These are phyloP conservation scores for Panthera uncia DNA, from an alignment of 2,113 vertebrate species.

Conservation along the genomic window DNA sequence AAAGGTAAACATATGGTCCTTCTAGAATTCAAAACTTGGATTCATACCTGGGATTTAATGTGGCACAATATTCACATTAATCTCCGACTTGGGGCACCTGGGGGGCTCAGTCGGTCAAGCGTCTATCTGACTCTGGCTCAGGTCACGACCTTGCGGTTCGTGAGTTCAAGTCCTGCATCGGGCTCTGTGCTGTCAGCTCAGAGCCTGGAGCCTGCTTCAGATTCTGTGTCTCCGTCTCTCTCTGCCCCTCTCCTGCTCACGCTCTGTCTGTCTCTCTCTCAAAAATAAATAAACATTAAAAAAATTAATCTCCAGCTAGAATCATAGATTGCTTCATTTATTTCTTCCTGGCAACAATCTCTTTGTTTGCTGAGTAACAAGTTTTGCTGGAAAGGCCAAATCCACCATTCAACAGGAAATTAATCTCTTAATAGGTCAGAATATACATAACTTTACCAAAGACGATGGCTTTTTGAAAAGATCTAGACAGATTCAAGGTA, in stretches of 20 bases:
- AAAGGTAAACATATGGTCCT: not conserved
- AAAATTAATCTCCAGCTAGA: not conserved
- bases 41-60: not conserved
- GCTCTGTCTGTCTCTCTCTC: no score
- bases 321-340: not conserved
- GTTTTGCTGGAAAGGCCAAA: not conserved
- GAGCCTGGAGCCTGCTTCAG: no score
- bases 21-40: not conserved
- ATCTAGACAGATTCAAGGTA: not conserved
- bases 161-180: no score
- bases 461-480: not conserved
- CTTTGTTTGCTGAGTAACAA: not conserved
- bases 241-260: no score
- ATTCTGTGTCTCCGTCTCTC: no score
- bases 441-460: not conserved
- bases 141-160: no score
- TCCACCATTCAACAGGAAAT: not conserved
- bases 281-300: no score
- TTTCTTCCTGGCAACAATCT: not conserved
- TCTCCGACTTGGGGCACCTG: not conserved
- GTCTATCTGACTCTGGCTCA: no score
- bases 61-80: not conserved
- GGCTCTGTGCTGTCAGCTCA: no score
- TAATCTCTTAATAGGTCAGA: not conserved
- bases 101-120: no score